Evolutionary conservation across 2,888 invertebrate species (phyloP), one percentile per base, ranked within the genome.

Genomic region (Eupithecia centaureata): DNA sequence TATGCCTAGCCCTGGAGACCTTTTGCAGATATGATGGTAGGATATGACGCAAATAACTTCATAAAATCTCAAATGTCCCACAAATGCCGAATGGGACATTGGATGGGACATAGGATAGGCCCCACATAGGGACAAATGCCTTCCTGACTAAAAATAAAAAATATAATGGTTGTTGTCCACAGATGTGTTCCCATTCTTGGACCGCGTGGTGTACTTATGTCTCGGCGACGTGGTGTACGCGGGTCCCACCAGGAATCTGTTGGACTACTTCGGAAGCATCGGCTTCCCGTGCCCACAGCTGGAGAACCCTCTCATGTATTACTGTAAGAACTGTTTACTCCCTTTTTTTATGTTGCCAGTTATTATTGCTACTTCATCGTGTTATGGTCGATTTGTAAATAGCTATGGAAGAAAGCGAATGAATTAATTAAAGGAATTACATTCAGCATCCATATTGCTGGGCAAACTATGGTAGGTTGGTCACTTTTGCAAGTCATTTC

Each of bases 241-340:
- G 0, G 98, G 98, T 0, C 97, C 97, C 12, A 99, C 99, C 0
- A 94, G 98, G 63, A 96, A 98, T 77, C 97, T 99, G 95, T 93
- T 99, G 70, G 97, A 98, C 82, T 99, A 99, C 88, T 99, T 99
- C 87, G 96, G 97, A 65, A 96, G 96, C 73, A 98, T 99, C 76
- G 99, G 99, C 2, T 99, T 98, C 85, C 98, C 99, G 0, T 99
- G 99, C 87, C 99, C 99, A 0, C 97, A 98, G 83, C 92, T 98
- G 60, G 99, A 99, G 85, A 99, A 99, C 88, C 99, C 99, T 0
- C 94, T 99, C n/a, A 99, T 99, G 97, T 99, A 98, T 88, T 99
- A 99, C 85, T 93, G 98, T 98, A 91, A 95, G 97, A 95, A 54
- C n/a, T n/a, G n/a, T n/a, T n/a, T n/a, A n/a, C n/a, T n/a, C n/a